phyloP scores from a whole-genome alignment of 2,888 invertebrate species.

The Kryphioiulus occultus region DNA sequence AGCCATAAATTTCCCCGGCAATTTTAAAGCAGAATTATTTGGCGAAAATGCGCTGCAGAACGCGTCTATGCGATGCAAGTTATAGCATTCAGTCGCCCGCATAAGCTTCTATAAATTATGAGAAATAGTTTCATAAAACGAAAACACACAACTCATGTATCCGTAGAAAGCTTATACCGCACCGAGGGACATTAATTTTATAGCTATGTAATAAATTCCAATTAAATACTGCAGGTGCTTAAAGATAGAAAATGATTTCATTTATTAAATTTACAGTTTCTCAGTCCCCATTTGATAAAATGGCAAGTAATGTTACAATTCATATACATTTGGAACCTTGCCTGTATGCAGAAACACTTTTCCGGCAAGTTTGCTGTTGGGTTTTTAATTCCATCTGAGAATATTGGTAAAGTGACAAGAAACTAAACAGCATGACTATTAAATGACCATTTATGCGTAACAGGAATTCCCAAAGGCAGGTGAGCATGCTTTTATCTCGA shows the following conservation, averaged over 20 bases:
- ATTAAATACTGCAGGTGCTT: background rate
- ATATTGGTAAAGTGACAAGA: background rate
- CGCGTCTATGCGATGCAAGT: background rate
- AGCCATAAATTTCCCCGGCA: background rate
- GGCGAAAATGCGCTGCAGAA: background rate
- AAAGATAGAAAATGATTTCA: background rate
- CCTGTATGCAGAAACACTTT: background rate
- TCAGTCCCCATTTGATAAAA: background rate
- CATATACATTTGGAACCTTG: background rate
- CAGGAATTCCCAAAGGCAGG: background rate
- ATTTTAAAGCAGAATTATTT: background rate
- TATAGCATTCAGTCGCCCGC: constrained; percentile 25
- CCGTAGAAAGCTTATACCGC: background rate
- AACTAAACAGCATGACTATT: background rate
- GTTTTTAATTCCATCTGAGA: background rate
- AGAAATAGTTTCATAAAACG: background rate
- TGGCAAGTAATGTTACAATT: background rate
- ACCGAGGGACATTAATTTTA: background rate
- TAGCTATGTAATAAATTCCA: background rate
- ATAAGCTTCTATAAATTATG: constrained; percentile 39
- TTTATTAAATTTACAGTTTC: background rate
- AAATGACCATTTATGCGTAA: background rate
- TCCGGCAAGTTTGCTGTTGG: background rate
- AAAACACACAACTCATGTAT: background rate
- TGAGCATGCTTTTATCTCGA: constrained; percentile 20